Conservation (phyloP, 1,140 invertebrate genomes). For the Dreissena polymorpha region DNA sequence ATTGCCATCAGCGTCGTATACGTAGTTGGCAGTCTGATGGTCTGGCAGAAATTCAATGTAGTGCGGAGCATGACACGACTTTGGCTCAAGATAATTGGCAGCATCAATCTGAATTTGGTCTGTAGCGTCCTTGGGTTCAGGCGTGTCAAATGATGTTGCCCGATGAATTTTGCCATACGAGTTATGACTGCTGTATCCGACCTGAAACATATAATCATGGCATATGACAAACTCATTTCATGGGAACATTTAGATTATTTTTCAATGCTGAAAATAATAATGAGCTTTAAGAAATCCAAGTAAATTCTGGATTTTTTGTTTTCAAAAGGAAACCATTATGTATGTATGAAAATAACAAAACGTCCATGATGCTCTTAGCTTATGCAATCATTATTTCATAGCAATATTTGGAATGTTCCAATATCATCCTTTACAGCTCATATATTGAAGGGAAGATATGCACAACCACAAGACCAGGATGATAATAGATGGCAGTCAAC, state of each 20-base stretch:
- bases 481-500: no score
- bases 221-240: not conserved
- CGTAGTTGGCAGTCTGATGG: conserved; percentile 30
- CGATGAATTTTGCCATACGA: conserved; percentile 55
- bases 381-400: no score
- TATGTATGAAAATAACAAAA: no score
- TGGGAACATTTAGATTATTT: not conserved
- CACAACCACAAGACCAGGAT: no score
- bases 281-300: no score
- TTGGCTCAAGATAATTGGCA: conserved; percentile 45
- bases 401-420: no score
- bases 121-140: conserved; percentile 61
- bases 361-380: no score
- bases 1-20: conserved; percentile 43
- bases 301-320: no score
- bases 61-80: conserved; percentile 7
- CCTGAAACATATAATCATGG: conserved; percentile 38
- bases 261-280: no score
- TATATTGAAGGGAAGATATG: no score
- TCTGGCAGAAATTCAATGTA: conserved; percentile 54
- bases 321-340: no score
- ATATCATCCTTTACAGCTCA: no score
- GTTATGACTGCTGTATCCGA: conserved; percentile 42
- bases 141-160: conserved; percentile 67
- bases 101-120: conserved; percentile 39